Base-by-base conservation (phyloP, 2,113 vertebrate genomes). In the Halcyon senegalensis region DNA sequence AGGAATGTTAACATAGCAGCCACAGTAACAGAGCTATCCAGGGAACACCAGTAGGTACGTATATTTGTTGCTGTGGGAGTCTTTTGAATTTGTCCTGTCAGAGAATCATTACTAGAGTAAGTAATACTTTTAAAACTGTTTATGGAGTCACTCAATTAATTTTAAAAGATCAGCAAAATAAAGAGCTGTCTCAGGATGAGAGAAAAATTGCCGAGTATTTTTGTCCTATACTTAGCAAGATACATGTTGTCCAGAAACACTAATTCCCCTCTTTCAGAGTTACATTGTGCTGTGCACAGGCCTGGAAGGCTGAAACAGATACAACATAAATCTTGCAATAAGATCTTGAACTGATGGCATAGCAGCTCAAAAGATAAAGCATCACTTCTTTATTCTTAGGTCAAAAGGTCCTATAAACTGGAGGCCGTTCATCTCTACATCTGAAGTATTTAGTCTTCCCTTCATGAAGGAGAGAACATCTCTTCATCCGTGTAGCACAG, bases 291-390 rank as follows among this genome's bases (percentile, higher is more conserved):
- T 75, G 39, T 46, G 53, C 66, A 55, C 27, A 69, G 53, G 41
- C 46, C 62, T 93, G 73, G 10, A 48, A 73, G 53, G 35, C 74
- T 87, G 58, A 33, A 72, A 68, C 92, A 72, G 58, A 31, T 37
- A 21, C n/a, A 55, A 64, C 73, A 78, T 62, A 83, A 86, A 94
- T 82, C 58, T 56, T 62, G 70, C 89, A 90, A 73, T 78, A 69
- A 79, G 37, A 59, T 82, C 53, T 62, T 68, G 39, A 89, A 55
- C 68, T 68, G 53, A 25, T 89, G 68, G 62, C 44, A 13, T 28
- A 76, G 66, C 76, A 76, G 53, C 90, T 94, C 66, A 37, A 69
- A 87, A 79, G 73, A 90, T 89, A 73, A 92, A 85, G 58, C n/a
- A 56, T 87, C 50, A 5, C 67, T 87, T 74, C 73, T 77, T 91